A percentile compares a stretch with the other conserved stretches of the same genome.
Evolutionary conservation across 2,888 invertebrate species (phyloP).

Genomic region (Dicranocentrus wangi): DNA sequence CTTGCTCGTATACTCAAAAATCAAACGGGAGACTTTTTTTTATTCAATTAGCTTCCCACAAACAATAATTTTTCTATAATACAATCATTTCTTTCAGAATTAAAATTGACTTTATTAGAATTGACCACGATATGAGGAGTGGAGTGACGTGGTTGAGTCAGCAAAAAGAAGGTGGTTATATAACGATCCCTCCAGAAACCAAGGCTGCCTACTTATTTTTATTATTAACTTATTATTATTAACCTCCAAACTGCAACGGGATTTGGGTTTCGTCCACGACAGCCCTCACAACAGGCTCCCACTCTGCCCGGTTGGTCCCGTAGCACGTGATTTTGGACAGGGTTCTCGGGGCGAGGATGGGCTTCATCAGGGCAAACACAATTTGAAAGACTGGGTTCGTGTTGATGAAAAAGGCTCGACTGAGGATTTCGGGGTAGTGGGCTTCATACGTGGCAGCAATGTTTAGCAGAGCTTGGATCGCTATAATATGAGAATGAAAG

Average conservation of each 20-base stretch:
- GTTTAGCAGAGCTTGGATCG: conserved; percentile 39
- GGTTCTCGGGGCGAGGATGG: conserved; percentile 56
- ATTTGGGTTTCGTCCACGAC: conserved; percentile 45
- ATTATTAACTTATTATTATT: too few species aligned
- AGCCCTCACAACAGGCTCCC: conserved; percentile 47
- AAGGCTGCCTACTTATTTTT: too few species aligned
- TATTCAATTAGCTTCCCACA: too few species aligned
- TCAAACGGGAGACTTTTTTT: too few species aligned
- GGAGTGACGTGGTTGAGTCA: too few species aligned
- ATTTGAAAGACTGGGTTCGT: conserved; percentile 47
- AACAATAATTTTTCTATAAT: too few species aligned
- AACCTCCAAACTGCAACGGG: conserved; percentile 48
- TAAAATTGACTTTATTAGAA: too few species aligned
- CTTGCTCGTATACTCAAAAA: too few species aligned
- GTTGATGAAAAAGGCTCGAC: conserved; percentile 53
- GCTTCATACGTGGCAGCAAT: conserved; percentile 38
- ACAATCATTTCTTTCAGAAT: too few species aligned
- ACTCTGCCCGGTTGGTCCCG: conserved; percentile 47
- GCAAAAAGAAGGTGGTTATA: too few species aligned
- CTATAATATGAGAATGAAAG: conserved; percentile 24
- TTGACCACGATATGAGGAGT: too few species aligned
- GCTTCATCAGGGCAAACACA: conserved; percentile 54
- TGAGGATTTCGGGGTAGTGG: conserved; percentile 60
- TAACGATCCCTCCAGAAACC: too few species aligned
- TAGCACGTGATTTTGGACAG: conserved; percentile 48